Evolutionary conservation across 2,797 vertebrate genomes (phyloP).

Genomic region (Xenentodon cancila): DNA sequence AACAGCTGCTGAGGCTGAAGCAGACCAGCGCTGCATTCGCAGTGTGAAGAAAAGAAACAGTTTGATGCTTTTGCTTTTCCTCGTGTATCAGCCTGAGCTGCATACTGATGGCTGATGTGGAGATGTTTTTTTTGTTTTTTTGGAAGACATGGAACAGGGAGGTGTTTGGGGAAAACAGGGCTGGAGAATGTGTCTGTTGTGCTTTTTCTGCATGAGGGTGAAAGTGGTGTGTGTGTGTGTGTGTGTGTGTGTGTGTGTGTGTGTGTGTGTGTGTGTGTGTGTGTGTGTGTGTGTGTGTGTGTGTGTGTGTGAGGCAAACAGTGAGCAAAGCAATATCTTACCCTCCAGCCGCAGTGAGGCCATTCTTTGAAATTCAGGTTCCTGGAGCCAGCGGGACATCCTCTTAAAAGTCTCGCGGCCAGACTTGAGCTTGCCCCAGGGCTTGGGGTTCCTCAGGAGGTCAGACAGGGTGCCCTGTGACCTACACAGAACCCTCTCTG

Average conservation of each 20-base stretch:
- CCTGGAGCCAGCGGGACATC: conserved; percentile 89
- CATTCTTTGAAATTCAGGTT: conserved; percentile 90
- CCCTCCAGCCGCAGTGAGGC: conserved; percentile 88
- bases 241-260: not conserved
- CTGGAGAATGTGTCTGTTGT: conserved; percentile 53
- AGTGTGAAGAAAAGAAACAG: conserved; percentile 43
- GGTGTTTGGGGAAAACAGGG: conserved; percentile 68
- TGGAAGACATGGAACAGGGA: conserved; percentile 54
- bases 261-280: conserved; percentile 12
- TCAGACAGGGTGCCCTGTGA: conserved; percentile 89
- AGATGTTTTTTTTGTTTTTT: conserved; percentile 36
- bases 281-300: not conserved
- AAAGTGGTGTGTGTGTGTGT: not conserved
- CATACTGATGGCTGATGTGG: conserved; percentile 68
- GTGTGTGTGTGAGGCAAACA: conserved; percentile 35
- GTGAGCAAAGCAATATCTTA: conserved; percentile 75
- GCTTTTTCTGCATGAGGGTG: conserved; percentile 27
- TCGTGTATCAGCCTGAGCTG: conserved; percentile 65
- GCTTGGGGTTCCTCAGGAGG: conserved; percentile 90
- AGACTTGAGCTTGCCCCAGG: conserved; percentile 90
- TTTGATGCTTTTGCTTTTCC: conserved; percentile 61
- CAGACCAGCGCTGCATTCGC: conserved; percentile 19
- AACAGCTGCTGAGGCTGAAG: conserved; percentile 54
- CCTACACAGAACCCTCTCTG: conserved; percentile 86
- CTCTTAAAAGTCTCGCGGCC: conserved; percentile 90